Evolutionary conservation across 92 coral and sea anemone species (phyloP), one percentile per base, ranked within the genome.

Genomic region (Hydrozoanthus gracilis): DNA sequence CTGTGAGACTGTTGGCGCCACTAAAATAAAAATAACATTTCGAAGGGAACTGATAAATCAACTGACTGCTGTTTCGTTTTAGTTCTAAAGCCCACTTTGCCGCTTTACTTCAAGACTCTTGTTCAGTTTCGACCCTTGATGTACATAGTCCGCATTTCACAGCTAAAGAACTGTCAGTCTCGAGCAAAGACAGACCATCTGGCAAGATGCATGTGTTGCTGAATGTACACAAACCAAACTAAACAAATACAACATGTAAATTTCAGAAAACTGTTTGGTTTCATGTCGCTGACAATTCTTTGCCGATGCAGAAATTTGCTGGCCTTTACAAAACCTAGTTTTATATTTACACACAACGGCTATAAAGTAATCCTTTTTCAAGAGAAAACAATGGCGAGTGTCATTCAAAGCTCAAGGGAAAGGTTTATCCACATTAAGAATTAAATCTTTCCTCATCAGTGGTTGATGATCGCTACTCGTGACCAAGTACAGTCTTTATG

Each of bases 211-310:
- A 64, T 80, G 85, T 18, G n/a, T 13, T 46, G 64, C 48, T 46
- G 66, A 48, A 80, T 18, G 85, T 80, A 80, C 85, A 80, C 85
- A 80, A 80, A 62, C 3, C 47, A 66, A 80, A 9, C 56, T 51
- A 64, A 80, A 80, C 39, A 80, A 80, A 80, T 61, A 80, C 73
- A 17, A 64, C 73, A 80, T 80, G 85, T 80, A 64, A 80, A 80
- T 80, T 80, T 65, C 51, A 16, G 74, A 48, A 52, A 64, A 67
- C 79, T 80, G 85, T 66, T 65, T 68, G 85, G 20, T 11, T 65
- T 65, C 74, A 65, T 65, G 71, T 14, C 35, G 17, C 12, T 4
- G 12, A 20, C 8, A 9, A 4, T 17, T 65, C 51, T 20, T 51
- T 46, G 73, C 73, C 55, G 44, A 55, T 39, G 39, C 72, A 61